phyloP scores from a whole-genome alignment of 1,140 invertebrate genomes.

The Leptinotarsa texana region DNA sequence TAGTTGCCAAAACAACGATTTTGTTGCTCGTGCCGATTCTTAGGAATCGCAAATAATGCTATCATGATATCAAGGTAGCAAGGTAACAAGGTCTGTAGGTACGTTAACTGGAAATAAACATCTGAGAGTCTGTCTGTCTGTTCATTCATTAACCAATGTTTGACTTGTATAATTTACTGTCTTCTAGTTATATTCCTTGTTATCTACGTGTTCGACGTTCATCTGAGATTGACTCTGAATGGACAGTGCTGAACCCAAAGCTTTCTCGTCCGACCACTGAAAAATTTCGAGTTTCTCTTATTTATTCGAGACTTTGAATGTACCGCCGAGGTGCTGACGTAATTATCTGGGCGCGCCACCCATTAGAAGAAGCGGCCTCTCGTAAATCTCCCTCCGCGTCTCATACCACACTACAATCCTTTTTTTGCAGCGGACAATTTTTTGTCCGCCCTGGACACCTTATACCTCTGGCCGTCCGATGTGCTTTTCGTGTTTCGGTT shows the following conservation, averaged over 20 bases:
- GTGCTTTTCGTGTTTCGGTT: constrained; percentile 44
- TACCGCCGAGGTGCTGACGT: constrained; percentile 51
- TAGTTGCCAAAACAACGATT: too few species aligned
- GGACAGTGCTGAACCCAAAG: background rate
- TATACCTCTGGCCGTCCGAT: constrained; percentile 45
- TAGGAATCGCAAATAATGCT: too few species aligned
- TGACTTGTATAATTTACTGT: too few species aligned
- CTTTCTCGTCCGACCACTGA: constrained; percentile 29
- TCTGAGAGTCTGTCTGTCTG: too few species aligned
- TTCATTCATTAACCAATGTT: too few species aligned
- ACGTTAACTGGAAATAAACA: too few species aligned
- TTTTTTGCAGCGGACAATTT: constrained; percentile 34
- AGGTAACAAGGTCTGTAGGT: too few species aligned
- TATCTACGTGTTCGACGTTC: too few species aligned
- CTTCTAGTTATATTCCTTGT: too few species aligned
- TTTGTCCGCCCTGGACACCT: constrained; percentile 42
- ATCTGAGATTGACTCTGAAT: too few species aligned
- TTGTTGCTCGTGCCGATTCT: too few species aligned
- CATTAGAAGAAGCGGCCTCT: constrained; percentile 49
- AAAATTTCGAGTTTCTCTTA: constrained; percentile 48
- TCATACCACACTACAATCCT: constrained; percentile 27
- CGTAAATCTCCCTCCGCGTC: constrained; percentile 47
- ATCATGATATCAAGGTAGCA: too few species aligned
- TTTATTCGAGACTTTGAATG: constrained; percentile 50
- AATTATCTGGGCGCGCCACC: constrained; percentile 53